A percentile compares a stretch with the other conserved stretches of the same genome.
These are phyloP conservation scores for Prenolepis imparis DNA, from an alignment of 2,888 invertebrate species.

Conservation along the genomic window DNA sequence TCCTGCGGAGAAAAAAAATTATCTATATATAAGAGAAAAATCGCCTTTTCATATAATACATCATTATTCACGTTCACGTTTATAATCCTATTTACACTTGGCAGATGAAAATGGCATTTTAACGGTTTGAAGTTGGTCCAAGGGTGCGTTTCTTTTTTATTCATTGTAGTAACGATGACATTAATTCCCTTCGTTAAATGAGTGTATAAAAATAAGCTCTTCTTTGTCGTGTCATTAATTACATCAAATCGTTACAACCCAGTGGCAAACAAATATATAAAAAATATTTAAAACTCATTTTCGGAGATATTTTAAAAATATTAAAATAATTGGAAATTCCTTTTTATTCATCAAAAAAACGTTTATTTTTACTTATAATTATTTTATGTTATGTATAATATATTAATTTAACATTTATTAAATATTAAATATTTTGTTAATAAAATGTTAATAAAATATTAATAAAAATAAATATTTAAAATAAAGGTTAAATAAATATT, in stretches of 20 bases:
- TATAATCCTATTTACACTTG: slow-evolving; percentile 65
- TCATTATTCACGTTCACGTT: slow-evolving; percentile 51
- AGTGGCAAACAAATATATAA: too few relatives aligned
- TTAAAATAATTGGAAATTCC: too few relatives aligned
- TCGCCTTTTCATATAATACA: slow-evolving; percentile 52
- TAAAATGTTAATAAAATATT: too few relatives aligned
- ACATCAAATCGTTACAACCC: slow-evolving; percentile 32
- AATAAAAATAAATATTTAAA: too few relatives aligned
- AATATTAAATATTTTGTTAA: too few relatives aligned
- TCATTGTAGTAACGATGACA: slow-evolving; percentile 62
- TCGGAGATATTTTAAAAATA: too few relatives aligned
- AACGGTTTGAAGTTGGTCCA: slow-evolving; percentile 72
- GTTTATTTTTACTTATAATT: too few relatives aligned
- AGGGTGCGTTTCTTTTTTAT: slow-evolving; percentile 68
- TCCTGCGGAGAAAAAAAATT: slow-evolving; percentile 21
- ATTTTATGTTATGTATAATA: too few relatives aligned
- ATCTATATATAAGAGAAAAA: slow-evolving; percentile 53
- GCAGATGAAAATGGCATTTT: slow-evolving; percentile 65
- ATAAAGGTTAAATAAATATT: too few relatives aligned
- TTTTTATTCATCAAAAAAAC: too few relatives aligned
- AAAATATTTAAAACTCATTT: too few relatives aligned
- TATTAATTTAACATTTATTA: too few relatives aligned
- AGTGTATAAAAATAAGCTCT: slow-evolving; percentile 24
- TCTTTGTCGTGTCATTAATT: background rate
- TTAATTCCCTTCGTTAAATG: slow-evolving; percentile 32